Base-by-base conservation (phyloP, 64 coral and sea anemone species). In the Orbicella faveolata region DNA sequence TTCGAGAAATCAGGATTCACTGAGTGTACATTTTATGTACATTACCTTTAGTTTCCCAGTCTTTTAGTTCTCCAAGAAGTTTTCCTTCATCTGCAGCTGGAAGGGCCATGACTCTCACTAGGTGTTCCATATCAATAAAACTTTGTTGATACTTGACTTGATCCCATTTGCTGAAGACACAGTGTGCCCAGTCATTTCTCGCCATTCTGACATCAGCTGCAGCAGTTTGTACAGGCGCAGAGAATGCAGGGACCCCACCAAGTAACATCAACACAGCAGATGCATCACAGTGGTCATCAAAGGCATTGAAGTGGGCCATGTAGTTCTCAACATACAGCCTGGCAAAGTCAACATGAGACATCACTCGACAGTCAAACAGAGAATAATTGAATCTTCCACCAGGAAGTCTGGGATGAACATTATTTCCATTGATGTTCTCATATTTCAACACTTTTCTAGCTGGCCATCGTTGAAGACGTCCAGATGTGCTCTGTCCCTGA, bases 241-340 rank as follows among this genome's bases (percentile, higher is more conserved):
- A 34, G 77, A 79, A 79, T 13, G 39, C 75, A 39, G 75, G 36
- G 0, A 76, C 75, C 16, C 75, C 75, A 76, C 13, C 35, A 37
- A 76, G 75, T 14, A 76, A 44, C 8, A 14, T 19, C 17, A 76
- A 36, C 36, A 76, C 75, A 41, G 75, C 75, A 3, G 75, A 76
- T 1, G 75, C 75, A 76, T 76, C 75, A 76, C 75, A 76, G 36
- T 76, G 75, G 75, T 76, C 75, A 39, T 76, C 75, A 44, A 76
- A 76, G 12, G 79, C 74, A 48, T 2, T 78, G 34, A 89, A 89
- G 36, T 89, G 63, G 23, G 75, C 87, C 87, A 89, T 89, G 21
- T 20, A 63, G 5, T 75, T 41, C 23, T 36, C 6, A 30, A 89
- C 61, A 65, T 78, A 89, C 16, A 89, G 62, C 76, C 37, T 89